Conservation (phyloP, 1,140 invertebrate species). For the Coelopa frigida region DNA sequence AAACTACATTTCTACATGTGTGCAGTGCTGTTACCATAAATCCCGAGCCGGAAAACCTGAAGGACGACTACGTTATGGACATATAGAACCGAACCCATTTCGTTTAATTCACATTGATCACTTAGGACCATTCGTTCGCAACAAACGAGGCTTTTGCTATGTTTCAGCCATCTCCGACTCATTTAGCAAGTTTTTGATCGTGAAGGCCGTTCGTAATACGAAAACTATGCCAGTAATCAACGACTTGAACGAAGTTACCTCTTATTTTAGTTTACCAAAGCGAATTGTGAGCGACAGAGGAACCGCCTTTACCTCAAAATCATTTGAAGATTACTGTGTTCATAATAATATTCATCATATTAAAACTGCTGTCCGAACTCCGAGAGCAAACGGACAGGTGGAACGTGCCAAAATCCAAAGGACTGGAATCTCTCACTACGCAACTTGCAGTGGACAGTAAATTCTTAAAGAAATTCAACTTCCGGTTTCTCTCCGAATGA, state of each 20-base stretch:
- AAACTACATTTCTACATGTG: slow-evolving; percentile 16
- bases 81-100: slow-evolving; percentile 27
- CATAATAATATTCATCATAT: slow-evolving; percentile 10
- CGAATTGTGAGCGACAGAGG: slow-evolving; percentile 23
- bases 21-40: slow-evolving; percentile 23
- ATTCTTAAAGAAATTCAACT: slow-evolving; percentile 21
- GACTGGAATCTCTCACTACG: slow-evolving; percentile 20
- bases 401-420: slow-evolving; percentile 19
- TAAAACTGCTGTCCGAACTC: slow-evolving; percentile 13
- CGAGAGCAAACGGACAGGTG: slow-evolving; percentile 20
- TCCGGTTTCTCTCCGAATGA: slow-evolving; percentile 20
- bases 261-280: slow-evolving; percentile 15
- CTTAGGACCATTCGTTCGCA: slow-evolving; percentile 24
- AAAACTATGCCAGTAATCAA: slow-evolving; percentile 23
- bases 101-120: slow-evolving; percentile 30
- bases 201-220: slow-evolving; percentile 13
- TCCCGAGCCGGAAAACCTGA: slow-evolving; percentile 18
- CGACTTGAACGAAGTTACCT: slow-evolving; percentile 14
- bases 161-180: slow-evolving; percentile 44
- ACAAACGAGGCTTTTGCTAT: slow-evolving; percentile 39
- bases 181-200: slow-evolving; percentile 19
- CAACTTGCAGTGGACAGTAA: slow-evolving; percentile 22
- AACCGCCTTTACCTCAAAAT: slow-evolving; percentile 9
- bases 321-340: slow-evolving; percentile 8
- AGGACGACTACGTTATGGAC: slow-evolving; percentile 23